These are phyloP conservation scores for Strigamia maritima DNA, from an alignment of 2,888 invertebrate genomes.

Conservation along the genomic window DNA sequence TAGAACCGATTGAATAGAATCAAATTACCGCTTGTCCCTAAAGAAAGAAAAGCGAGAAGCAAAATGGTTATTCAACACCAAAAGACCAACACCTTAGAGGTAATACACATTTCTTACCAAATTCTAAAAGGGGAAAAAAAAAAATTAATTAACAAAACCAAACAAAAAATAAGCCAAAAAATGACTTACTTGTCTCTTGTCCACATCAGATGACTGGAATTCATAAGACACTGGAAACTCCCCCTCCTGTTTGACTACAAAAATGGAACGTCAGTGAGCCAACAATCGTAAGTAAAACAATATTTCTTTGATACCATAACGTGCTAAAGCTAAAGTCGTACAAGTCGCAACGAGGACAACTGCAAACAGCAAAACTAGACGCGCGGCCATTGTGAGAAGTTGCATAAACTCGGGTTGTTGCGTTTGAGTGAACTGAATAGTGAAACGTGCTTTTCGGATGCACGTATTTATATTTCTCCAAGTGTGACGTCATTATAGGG, in stretches of 20 bases:
- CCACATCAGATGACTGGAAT: slow-evolving; percentile 1
- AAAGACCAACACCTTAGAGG: background rate
- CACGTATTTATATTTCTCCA: background rate
- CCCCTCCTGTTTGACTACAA: background rate
- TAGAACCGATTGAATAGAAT: background rate
- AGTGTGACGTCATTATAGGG: background rate
- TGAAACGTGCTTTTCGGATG: background rate
- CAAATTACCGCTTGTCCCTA: slow-evolving; percentile 17
- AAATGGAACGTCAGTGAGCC: background rate
- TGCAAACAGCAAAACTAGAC: background rate
- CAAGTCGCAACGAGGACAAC: background rate
- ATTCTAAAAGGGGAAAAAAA: background rate
- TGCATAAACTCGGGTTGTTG: background rate
- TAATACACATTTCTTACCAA: background rate
- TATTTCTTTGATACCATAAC: background rate
- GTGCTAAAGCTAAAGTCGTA: background rate
- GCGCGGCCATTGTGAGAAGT: background rate
- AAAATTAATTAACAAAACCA: background rate
- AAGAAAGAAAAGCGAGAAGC: background rate
- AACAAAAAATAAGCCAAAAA: background rate
- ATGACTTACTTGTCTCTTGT: background rate
- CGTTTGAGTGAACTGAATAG: background rate
- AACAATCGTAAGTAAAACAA: background rate
- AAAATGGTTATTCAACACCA: background rate
- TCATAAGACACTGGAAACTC: slow-evolving; percentile 2